phyloP scores from a whole-genome alignment of 2,113 vertebrate genomes.

The Ondatra zibethicus region DNA sequence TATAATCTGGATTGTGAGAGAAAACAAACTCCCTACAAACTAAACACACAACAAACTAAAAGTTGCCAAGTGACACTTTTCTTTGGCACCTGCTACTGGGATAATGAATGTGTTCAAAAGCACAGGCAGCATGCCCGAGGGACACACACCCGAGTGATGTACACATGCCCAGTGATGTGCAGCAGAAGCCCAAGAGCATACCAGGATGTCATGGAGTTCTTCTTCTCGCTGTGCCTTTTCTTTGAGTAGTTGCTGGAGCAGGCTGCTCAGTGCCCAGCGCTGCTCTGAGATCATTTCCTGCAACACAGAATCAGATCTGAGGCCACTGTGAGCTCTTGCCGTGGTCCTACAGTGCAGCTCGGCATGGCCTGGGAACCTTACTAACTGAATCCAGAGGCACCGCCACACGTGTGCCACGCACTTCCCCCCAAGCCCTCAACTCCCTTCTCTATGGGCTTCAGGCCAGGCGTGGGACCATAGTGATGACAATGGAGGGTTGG shows the following conservation, averaged over 20 bases:
- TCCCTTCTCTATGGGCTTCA: not conserved
- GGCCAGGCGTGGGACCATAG: not conserved
- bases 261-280: slow-evolving; percentile 87
- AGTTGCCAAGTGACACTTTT: not conserved
- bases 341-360: accelerated
- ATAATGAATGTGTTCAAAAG: not conserved
- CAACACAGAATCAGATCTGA: slow-evolving; percentile 54
- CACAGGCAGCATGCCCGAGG: accelerated
- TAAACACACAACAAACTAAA: not conserved
- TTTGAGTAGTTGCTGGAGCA: slow-evolving; percentile 96
- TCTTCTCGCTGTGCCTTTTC: slow-evolving; percentile 94
- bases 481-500: not conserved
- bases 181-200: slow-evolving; percentile 78
- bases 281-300: slow-evolving; percentile 93
- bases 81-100: not conserved
- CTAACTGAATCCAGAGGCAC: not conserved
- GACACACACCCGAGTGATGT: not conserved
- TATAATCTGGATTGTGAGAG: not conserved
- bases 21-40: not conserved
- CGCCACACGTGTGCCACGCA: not conserved
- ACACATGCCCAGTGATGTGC: accelerated
- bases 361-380: not conserved
- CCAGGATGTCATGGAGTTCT: slow-evolving; percentile 93
- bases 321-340: not conserved
- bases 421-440: not conserved